Conservation (phyloP, 2,888 invertebrate genomes). For the Argyresthia goedartella region DNA sequence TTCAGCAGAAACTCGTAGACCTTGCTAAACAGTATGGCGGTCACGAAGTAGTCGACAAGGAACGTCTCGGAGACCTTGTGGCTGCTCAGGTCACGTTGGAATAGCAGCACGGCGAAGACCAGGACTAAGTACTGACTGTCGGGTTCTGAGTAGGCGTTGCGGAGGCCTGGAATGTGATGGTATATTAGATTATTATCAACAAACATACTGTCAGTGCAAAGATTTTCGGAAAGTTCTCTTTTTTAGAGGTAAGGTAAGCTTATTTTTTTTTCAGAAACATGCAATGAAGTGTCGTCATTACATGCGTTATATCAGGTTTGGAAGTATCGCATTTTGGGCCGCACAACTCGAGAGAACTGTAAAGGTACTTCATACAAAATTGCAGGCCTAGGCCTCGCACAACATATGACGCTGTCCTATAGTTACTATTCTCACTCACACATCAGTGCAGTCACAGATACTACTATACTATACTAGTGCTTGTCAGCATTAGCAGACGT, state of each 20-base stretch:
- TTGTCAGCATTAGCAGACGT: too few species aligned
- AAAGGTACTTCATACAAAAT: too few species aligned
- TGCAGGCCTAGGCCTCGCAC: too few species aligned
- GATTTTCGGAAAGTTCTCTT: not conserved
- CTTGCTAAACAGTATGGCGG: conserved; percentile 89
- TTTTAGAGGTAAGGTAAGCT: not conserved
- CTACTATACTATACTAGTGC: too few species aligned
- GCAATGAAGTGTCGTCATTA: too few species aligned
- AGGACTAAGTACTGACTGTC: conserved; percentile 93
- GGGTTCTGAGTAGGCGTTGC: conserved; percentile 92
- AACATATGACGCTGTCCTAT: too few species aligned
- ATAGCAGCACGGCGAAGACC: conserved; percentile 90
- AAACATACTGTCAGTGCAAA: not conserved
- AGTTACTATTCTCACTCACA: too few species aligned
- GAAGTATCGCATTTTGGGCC: too few species aligned
- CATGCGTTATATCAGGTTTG: too few species aligned
- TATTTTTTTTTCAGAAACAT: not conserved
- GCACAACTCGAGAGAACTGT: too few species aligned
- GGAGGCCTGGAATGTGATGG: conserved; percentile 70
- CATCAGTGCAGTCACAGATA: too few species aligned
- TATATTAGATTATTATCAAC: not conserved
- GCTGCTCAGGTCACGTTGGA: conserved; percentile 82
- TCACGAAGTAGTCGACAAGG: conserved; percentile 92
- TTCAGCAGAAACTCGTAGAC: conserved; percentile 94
- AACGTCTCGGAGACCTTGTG: conserved; percentile 84